phyloP scores from a whole-genome alignment of 2,113 vertebrate genomes.

The Leptocoma aspasia region DNA sequence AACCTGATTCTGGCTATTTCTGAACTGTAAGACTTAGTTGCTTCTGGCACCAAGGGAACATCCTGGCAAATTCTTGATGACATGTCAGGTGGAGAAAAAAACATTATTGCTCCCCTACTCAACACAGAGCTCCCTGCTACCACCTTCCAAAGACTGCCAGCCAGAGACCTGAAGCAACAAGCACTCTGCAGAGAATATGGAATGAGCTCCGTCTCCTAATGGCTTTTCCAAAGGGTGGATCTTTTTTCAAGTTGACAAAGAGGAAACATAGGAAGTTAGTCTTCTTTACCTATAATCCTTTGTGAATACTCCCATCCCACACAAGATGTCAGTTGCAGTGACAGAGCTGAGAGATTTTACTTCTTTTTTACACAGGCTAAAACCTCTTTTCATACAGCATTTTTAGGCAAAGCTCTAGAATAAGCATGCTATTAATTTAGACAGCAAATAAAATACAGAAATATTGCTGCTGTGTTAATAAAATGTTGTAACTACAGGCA shows the following conservation, averaged over 20 bases:
- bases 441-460: neutral
- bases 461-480: neutral
- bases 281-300: neutral
- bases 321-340: neutral
- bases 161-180: neutral
- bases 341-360: neutral
- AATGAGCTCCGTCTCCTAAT: neutral
- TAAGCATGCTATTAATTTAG: neutral
- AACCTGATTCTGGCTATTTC: neutral
- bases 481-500: neutral
- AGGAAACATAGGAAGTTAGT: neutral
- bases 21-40: neutral
- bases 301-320: neutral
- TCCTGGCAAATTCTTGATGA: neutral
- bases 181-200: neutral
- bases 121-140: neutral
- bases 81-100: neutral
- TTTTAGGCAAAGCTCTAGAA: neutral
- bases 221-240: neutral
- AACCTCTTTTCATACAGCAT: neutral
- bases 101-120: neutral
- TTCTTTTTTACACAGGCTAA: neutral
- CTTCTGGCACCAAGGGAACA: neutral
- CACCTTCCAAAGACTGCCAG: neutral
- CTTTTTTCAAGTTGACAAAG: neutral